Percentiles rank a stretch among this genome's conserved stretches.
Evolutionary conservation across 2,113 vertebrate genomes (phyloP).

Genomic region (Blennius ocellaris): DNA sequence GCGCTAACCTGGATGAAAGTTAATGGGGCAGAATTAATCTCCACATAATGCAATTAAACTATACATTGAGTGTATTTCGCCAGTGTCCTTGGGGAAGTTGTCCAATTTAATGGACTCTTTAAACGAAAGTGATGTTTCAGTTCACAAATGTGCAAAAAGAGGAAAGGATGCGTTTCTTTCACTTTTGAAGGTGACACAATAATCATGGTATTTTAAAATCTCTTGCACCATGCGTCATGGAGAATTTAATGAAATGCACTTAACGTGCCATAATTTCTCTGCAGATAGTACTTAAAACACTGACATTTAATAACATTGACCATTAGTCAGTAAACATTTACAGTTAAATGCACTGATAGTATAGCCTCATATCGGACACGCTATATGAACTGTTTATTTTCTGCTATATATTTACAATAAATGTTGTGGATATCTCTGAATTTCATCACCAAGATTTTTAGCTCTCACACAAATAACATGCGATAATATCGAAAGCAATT

Average conservation of each 20-base stretch:
- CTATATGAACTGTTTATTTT: not conserved
- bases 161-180: constrained; percentile 41
- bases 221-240: constrained; percentile 1
- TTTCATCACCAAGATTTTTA: not conserved
- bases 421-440: not conserved
- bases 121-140: constrained; percentile 76
- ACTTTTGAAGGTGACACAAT: constrained; percentile 56
- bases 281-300: constrained; percentile 8
- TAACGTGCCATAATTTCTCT: constrained; percentile 21
- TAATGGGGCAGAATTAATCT: constrained; percentile 85
- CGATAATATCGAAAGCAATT: not conserved
- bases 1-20: constrained; percentile 81
- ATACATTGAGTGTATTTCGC: constrained; percentile 79
- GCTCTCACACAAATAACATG: not conserved
- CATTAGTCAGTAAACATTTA: constrained; percentile 15
- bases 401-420: not conserved
- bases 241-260: constrained; percentile 30
- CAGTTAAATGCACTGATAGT: constrained; percentile 11
- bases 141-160: constrained; percentile 67
- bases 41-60: constrained; percentile 84
- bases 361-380: constrained; percentile 7
- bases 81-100: constrained; percentile 79
- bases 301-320: constrained; percentile 7
- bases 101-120: constrained; percentile 80
- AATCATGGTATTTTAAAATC: constrained; percentile 39